These are phyloP conservation scores for Aphidius gifuensis DNA, from an alignment of 1,140 invertebrate species.

Conservation along the genomic window DNA sequence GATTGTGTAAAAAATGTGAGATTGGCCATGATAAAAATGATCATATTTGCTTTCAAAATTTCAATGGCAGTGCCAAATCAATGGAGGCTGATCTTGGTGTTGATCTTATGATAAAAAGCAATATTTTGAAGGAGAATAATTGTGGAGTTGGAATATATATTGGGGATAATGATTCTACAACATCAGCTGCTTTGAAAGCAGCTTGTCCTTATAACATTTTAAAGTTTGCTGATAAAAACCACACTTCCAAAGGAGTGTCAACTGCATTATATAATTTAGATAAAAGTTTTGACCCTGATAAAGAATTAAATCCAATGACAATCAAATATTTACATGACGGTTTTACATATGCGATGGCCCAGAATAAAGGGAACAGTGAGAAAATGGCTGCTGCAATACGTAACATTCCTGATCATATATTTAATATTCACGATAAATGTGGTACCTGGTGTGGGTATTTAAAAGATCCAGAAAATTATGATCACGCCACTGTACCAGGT, in stretches of 20 bases:
- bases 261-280: slow-evolving; percentile 5
- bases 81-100: slow-evolving; percentile 15
- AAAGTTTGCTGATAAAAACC: slow-evolving; percentile 14
- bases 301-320: neutral
- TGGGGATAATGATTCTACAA: slow-evolving; percentile 12
- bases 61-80: slow-evolving; percentile 11
- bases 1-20: slow-evolving; percentile 12
- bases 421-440: slow-evolving; percentile 9
- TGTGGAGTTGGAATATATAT: slow-evolving; percentile 13
- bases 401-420: slow-evolving; percentile 1
- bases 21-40: neutral
- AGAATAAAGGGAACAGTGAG: slow-evolving; percentile 9
- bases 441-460: slow-evolving; percentile 12
- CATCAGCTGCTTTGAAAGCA: neutral
- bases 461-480: slow-evolving; percentile 14
- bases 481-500: slow-evolving; percentile 1
- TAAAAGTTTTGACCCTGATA: slow-evolving; percentile 8
- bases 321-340: slow-evolving; percentile 10
- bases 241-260: slow-evolving; percentile 11
- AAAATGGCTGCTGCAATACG: neutral
- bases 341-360: too few species aligned
- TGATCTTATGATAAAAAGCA: slow-evolving; percentile 4
- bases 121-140: neutral
- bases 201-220: slow-evolving; percentile 1
- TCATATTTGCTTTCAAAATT: slow-evolving; percentile 11